Conservation (phyloP, 2,797 vertebrate species). For the Zalophus californianus region DNA sequence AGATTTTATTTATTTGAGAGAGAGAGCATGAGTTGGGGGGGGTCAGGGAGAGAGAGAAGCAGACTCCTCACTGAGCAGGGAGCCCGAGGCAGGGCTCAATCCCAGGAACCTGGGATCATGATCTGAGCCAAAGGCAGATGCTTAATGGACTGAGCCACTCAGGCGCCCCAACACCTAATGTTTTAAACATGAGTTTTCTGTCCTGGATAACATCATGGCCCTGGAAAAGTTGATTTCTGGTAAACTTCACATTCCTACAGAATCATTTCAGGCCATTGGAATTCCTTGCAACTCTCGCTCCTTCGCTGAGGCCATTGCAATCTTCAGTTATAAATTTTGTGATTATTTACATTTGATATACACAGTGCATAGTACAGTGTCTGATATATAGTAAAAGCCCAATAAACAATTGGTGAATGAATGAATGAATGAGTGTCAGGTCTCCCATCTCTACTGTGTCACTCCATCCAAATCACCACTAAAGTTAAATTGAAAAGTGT, state of each 20-base stretch:
- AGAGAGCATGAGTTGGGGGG: no score
- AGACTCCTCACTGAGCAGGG: background rate
- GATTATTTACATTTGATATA: background rate
- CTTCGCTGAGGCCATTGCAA: background rate
- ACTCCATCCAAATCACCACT: background rate
- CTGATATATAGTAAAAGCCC: background rate
- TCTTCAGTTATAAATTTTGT: background rate
- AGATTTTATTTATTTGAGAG: background rate
- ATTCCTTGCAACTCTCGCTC: background rate
- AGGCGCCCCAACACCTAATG: background rate
- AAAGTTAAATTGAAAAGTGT: background rate
- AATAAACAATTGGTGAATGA: background rate
- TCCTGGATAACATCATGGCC: background rate
- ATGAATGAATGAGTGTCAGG: background rate
- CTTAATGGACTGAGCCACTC: background rate
- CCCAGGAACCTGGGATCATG: no score
- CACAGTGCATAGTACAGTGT: background rate
- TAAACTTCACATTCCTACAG: background rate
- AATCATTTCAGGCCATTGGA: background rate
- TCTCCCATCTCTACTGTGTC: background rate
- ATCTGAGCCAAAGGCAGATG: background rate
- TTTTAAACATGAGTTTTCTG: background rate
- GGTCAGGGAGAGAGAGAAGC: background rate
- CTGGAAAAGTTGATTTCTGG: background rate
- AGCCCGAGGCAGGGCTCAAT: background rate